Base-by-base conservation (phyloP, 2,113 vertebrate genomes). In the Nymphicus hollandicus region DNA sequence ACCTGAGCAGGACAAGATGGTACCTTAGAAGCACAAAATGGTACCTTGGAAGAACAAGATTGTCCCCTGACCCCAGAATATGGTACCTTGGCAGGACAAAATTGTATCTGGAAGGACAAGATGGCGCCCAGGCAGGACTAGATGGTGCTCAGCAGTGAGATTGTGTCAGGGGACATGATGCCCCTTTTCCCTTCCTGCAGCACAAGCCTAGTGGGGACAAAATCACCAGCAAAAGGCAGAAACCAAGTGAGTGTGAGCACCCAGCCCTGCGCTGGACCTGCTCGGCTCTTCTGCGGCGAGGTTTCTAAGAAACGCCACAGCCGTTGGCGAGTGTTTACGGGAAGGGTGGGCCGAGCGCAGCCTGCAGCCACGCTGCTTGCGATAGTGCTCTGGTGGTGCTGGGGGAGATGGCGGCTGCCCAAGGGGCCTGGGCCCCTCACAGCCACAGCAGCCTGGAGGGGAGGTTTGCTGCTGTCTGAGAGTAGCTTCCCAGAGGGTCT, bases 261-360 rank as follows among this genome's bases (percentile, higher is more conserved):
- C n/a, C 84, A 91, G 89, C 93, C 85, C 95, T 10, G 18, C 46
- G 44, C 52, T 20, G 78, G 90, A 93, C 86, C 92, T 14, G 89
- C 84, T 95, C 47, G 74, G 94, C 91, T 81, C 69, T 89, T 84
- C 39, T 97, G 97, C 31, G 92, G 97, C 9, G 19, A 86, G 60
- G 88, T 96, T 98, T 98, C 97, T 98, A 96, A 97, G 98, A 98
- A 98, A 91, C 63, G 5, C 46, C n/a, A 6, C 86, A 95, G 96
- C 97, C 97, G 97, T 96, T 88, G 61, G 93, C 12, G 37, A 90
- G 94, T 3, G 27, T 93, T 98, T 96, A 97, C 81, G 82, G 97
- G 97, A 98, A 98, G 87, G 94, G 93, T 25, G 87, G 91, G 92
- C 68, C 4, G 0, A 47, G 70, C 72, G 5, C 76, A 18, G 76